A percentile compares a stretch with the other conserved stretches of the same genome.
phyloP scores from a whole-genome alignment of 2,888 invertebrate genomes.

The Oligia strigilis region DNA sequence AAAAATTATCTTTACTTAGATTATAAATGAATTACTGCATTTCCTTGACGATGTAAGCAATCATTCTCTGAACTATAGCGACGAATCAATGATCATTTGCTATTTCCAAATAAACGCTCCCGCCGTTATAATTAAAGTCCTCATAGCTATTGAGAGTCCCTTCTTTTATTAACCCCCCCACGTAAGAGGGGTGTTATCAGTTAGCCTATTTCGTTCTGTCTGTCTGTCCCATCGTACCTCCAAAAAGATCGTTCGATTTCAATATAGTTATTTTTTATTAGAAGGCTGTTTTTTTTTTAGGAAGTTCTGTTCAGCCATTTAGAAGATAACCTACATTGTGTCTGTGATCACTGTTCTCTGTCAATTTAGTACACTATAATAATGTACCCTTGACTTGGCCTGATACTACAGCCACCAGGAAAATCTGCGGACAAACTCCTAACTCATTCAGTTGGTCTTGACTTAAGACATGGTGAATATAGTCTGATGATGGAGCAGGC shows the following conservation, averaged over 20 bases:
- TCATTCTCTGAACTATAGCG: slow-evolving; percentile 7
- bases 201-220: background rate
- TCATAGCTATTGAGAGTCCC: background rate
- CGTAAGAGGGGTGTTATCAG: background rate
- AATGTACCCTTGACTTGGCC: background rate
- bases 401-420: background rate
- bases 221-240: background rate
- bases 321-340: background rate
- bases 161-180: background rate
- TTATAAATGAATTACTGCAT: background rate
- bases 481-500: background rate
- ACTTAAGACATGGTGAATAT: background rate
- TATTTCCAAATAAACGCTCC: slow-evolving; percentile 7
- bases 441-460: background rate
- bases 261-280: background rate
- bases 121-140: background rate
- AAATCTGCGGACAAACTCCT: slow-evolving; percentile 1
- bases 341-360: background rate
- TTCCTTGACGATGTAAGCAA: slow-evolving; percentile 10
- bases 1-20: background rate
- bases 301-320: background rate
- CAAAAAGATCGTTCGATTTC: background rate
- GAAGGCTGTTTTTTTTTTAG: background rate
- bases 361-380: background rate
- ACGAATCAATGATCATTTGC: slow-evolving; percentile 8